These are phyloP conservation scores for Trissolcus brochymenae DNA, from an alignment of 2,888 invertebrate genomes.

Conservation along the genomic window DNA sequence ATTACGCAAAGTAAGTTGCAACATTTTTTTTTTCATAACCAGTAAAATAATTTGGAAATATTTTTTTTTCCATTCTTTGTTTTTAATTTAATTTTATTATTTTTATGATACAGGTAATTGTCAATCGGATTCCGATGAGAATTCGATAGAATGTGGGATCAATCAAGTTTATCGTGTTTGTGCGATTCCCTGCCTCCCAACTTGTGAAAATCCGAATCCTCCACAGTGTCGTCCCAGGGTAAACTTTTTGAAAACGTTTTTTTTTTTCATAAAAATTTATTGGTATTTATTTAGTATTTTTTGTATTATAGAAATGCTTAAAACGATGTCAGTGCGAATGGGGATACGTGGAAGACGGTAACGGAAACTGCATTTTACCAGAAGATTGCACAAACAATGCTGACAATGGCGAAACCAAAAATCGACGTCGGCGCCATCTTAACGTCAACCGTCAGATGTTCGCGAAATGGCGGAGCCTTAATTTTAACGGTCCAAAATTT, in stretches of 20 bases:
- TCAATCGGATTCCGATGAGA: neutral
- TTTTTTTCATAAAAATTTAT: no score
- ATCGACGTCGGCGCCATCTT: no score
- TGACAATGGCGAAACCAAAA: neutral
- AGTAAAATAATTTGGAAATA: no score
- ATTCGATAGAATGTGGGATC: neutral
- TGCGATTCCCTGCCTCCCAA: slow-evolving; percentile 30
- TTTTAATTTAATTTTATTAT: no score
- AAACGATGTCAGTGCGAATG: slow-evolving; percentile 34
- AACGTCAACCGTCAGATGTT: neutral
- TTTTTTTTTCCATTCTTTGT: no score
- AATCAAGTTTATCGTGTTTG: slow-evolving; percentile 23
- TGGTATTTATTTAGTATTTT: no score
- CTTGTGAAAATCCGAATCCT: slow-evolving; percentile 27
- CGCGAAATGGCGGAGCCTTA: neutral
- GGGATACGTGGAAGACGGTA: slow-evolving; percentile 17
- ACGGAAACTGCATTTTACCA: slow-evolving; percentile 27
- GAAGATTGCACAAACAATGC: slow-evolving; percentile 5
- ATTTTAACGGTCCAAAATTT: no score
- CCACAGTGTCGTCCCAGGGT: slow-evolving; percentile 33
- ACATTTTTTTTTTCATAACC: no score
- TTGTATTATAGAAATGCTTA: slow-evolving; percentile 14
- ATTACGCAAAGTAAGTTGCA: no score
- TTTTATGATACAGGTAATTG: neutral
- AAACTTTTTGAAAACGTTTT: no score